Conservation (phyloP, 2,888 invertebrate genomes). For the Anodontia alba region DNA sequence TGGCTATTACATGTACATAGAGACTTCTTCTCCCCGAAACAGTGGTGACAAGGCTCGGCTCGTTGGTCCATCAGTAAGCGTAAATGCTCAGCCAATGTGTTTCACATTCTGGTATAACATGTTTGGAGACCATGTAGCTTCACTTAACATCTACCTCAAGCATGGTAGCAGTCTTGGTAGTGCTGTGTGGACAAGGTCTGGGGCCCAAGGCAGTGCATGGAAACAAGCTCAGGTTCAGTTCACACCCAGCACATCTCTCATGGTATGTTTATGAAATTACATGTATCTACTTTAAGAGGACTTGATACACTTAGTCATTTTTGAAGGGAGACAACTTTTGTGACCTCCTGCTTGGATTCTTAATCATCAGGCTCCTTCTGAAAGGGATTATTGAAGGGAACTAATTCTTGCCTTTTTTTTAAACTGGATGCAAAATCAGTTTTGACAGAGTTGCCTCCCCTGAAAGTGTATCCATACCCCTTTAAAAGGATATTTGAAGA, state of each 20-base stretch:
- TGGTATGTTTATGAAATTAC: no score
- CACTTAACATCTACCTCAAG: conserved; percentile 66
- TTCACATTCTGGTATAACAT: conserved; percentile 80
- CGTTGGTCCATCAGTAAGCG: conserved; percentile 64
- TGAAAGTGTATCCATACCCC: no score
- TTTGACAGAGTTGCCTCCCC: no score
- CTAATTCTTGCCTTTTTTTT: no score
- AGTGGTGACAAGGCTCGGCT: conserved; percentile 87
- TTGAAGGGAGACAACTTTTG: no score
- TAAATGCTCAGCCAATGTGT: conserved; percentile 59
- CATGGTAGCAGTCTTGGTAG: conserved; percentile 48
- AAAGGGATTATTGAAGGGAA: no score
- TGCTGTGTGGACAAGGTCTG: conserved; percentile 68
- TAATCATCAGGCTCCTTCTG: no score
- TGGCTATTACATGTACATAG: conserved; percentile 79
- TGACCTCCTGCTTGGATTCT: no score
- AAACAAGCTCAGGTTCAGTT: conserved; percentile 60
- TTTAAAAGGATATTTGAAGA: no score
- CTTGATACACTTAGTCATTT: conserved; percentile 20
- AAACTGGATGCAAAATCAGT: no score
- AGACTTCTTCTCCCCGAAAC: conserved; percentile 86
- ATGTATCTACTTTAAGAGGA: no score
- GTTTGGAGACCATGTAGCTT: conserved; percentile 72
- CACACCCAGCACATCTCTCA: conserved; percentile 24
- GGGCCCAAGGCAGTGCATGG: conserved; percentile 71